A percentile compares a stretch with the other conserved stretches of the same genome.
Evolutionary conservation across 1,140 invertebrate species (phyloP).

Genomic region (Bombus consobrinus): DNA sequence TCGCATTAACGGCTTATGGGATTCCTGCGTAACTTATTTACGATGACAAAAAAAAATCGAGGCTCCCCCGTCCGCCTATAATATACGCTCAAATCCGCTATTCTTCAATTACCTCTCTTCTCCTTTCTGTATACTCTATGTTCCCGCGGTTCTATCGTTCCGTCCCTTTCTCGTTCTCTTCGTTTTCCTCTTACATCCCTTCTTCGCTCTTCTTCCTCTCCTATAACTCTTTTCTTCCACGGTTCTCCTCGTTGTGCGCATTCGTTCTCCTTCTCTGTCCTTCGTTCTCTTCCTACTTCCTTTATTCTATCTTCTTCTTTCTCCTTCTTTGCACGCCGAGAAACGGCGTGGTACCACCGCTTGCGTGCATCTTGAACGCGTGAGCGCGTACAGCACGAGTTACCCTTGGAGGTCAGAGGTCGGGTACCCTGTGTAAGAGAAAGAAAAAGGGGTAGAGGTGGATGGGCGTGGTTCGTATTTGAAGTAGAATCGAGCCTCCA

Average conservation of each 20-base stretch:
- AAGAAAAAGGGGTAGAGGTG: constrained; percentile 62
- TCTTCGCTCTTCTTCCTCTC: constrained; percentile 1
- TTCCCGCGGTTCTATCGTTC: constrained; percentile 46
- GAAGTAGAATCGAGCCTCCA: constrained; percentile 76
- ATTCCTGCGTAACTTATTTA: constrained; percentile 71
- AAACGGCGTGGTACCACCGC: constrained; percentile 2
- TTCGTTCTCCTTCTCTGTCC: not conserved
- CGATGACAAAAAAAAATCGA: constrained; percentile 69
- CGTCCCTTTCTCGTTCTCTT: constrained; percentile 44
- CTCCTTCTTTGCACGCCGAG: not conserved
- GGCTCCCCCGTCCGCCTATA: constrained; percentile 57
- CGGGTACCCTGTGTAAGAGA: constrained; percentile 54
- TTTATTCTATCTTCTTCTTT: not conserved
- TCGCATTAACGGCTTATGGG: constrained; percentile 69
- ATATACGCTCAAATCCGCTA: constrained; percentile 70
- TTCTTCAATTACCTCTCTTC: constrained; percentile 69
- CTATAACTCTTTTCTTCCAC: constrained; percentile 35
- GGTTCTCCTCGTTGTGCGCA: not conserved
- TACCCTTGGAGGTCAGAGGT: constrained; percentile 64
- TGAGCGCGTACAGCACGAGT: constrained; percentile 58
- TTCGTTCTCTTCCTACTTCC: not conserved
- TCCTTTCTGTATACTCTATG: constrained; percentile 58
- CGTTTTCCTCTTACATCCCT: not conserved
- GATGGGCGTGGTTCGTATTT: constrained; percentile 76
- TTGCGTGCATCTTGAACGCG: constrained; percentile 42